Evolutionary conservation across 1,140 invertebrate genomes (phyloP), one percentile per base, ranked within the genome.

Genomic region (Mercenaria mercenaria): DNA sequence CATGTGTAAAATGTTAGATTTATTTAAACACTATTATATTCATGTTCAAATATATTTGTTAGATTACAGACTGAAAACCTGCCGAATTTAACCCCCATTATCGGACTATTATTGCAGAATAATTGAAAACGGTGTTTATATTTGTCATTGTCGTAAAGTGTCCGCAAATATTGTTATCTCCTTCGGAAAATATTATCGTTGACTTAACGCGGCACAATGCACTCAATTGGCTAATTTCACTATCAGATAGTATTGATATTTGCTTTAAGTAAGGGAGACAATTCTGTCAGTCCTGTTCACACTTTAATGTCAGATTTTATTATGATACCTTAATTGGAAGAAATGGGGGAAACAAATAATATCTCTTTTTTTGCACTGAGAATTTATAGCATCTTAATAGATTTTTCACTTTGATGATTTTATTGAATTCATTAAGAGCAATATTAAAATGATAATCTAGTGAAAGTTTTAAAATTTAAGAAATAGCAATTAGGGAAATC

Each of bases 31-130:
- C 67, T 41, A 72, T 72, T 72, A 20, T 37, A 72, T 13, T 39
- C 10, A 47, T 52, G 29, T 52, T 77, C 32, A 77, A 77, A 77
- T 77, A 34, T 77, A 26, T 15, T 41, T 32, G 2, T 1, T 2
- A 47, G 74, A 77, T 77, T 77, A 77, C n/a, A 20, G 29, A 4
- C 26, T 18, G 20, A 52, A 77, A 26, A 32, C 41, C 11, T 50
- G 74, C 18, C 43, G 43, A 77, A 52, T 77, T 77, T 77, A 77
- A 52, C 74, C 41, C 47, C 47, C 26, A 52, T 77, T 77, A 77
- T 50, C 43, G 0, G 18, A 47, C 47, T 26, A 50, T 47, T 50
- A 77, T 47, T 26, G 26, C 34, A 32, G 8, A n/a, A 47, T 77
- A 29, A 47, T 77, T 50, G 41, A 47, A 29, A 20, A 26, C 20